Evolutionary conservation across 2,113 vertebrate genomes (phyloP).

Genomic region (Melanostigma gelatinosum): DNA sequence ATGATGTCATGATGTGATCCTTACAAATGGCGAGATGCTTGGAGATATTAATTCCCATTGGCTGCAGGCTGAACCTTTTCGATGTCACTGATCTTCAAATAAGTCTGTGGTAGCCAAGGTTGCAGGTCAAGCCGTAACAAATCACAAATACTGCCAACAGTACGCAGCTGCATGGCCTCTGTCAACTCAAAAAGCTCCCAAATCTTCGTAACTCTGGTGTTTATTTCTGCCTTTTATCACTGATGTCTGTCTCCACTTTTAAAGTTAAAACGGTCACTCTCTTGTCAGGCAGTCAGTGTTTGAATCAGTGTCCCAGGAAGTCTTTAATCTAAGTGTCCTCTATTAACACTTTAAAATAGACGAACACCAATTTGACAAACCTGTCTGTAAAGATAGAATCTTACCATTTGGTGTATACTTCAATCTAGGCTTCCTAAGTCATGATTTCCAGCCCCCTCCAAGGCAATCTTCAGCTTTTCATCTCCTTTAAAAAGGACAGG

Average conservation of each 20-base stretch:
- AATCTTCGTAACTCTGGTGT: background rate
- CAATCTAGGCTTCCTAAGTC: slow-evolving; percentile 23
- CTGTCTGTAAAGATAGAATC: background rate
- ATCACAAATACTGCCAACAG: background rate
- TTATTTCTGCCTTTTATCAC: background rate
- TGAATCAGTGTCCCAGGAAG: slow-evolving; percentile 8
- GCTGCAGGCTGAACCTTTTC: background rate
- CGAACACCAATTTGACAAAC: background rate
- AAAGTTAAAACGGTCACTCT: background rate
- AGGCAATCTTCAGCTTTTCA: background rate
- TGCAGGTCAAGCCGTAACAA: background rate
- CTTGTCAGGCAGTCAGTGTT: background rate
- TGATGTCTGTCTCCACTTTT: background rate
- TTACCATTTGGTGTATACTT: background rate
- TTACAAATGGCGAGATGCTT: background rate
- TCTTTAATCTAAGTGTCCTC: slow-evolving; percentile 5
- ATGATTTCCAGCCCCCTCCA: background rate
- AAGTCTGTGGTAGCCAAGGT: background rate
- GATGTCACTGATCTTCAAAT: background rate
- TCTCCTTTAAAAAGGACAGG: slow-evolving; percentile 17
- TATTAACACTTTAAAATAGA: background rate
- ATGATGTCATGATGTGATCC: background rate
- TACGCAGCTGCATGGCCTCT: background rate
- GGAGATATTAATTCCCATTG: background rate
- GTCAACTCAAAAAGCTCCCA: background rate